phyloP scores from a whole-genome alignment of 2,797 vertebrate species.

The Choloepus didactylus region DNA sequence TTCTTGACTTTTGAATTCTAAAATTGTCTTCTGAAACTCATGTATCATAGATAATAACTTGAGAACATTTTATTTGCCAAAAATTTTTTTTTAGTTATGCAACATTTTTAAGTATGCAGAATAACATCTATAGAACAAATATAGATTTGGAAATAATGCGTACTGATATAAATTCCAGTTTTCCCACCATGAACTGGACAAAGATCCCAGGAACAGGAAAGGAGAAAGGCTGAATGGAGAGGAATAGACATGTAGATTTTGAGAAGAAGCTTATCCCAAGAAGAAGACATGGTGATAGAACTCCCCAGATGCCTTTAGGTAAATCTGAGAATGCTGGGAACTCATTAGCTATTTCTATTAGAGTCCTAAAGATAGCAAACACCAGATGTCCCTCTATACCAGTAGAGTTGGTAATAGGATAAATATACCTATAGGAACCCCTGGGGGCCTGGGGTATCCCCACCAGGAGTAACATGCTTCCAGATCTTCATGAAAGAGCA shows the following conservation, averaged over 20 bases:
- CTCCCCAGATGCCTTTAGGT: neutral
- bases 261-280: neutral
- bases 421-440: neutral
- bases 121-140: neutral
- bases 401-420: neutral
- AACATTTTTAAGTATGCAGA: neutral
- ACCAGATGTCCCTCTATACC: neutral
- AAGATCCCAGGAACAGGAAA: neutral
- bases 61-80: neutral
- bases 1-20: neutral
- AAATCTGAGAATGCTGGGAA: neutral
- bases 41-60: neutral
- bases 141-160: neutral
- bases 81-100: neutral
- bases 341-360: neutral
- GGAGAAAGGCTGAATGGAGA: neutral
- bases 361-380: neutral
- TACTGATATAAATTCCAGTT: neutral
- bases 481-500: neutral
- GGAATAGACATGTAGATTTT: neutral
- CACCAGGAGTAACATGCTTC: neutral
- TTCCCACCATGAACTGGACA: neutral
- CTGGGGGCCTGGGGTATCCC: neutral
- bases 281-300: neutral
- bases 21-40: constrained; percentile 21